Evolutionary conservation across 2,113 vertebrate genomes (phyloP).

Genomic region (Stigmatopora nigra): DNA sequence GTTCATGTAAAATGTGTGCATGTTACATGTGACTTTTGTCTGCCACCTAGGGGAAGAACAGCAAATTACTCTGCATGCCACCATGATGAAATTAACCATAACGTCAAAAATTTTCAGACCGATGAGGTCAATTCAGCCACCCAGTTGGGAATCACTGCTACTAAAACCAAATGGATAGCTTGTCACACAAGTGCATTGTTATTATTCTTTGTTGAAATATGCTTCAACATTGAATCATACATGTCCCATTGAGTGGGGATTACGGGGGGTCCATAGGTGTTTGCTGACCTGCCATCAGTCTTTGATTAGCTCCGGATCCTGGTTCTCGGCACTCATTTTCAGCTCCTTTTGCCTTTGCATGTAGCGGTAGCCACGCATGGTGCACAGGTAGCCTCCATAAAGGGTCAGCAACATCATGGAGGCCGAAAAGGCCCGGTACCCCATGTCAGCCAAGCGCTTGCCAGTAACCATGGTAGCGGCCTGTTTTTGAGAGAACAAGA

Average conservation of each 20-base stretch:
- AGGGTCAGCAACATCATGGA: slow-evolving; percentile 87
- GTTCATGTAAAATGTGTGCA: no score
- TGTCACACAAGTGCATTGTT: neutral
- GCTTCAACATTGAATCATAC: neutral
- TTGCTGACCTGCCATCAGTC: slow-evolving; percentile 36
- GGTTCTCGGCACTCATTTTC: slow-evolving; percentile 65
- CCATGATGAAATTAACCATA: neutral
- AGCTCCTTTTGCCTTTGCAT: slow-evolving; percentile 59
- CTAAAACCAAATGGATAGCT: neutral
- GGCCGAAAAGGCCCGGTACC: slow-evolving; percentile 81
- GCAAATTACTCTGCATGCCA: neutral
- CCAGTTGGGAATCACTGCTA: neutral
- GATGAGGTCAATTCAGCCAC: neutral
- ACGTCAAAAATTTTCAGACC: neutral
- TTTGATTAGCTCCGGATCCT: slow-evolving; percentile 57
- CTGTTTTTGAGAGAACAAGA: slow-evolving; percentile 13
- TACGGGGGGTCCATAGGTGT: neutral
- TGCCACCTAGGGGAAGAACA: neutral
- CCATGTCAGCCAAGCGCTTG: slow-evolving; percentile 84
- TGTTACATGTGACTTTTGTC: neutral
- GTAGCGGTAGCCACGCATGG: slow-evolving; percentile 65
- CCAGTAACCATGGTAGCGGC: slow-evolving; percentile 70
- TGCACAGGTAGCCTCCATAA: slow-evolving; percentile 84
- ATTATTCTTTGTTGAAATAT: slow-evolving; percentile 28
- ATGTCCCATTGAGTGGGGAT: neutral